Percentiles rank a stretch among this genome's conserved stretches.
These are phyloP conservation scores for Achlya flavicornis DNA, from an alignment of 2,888 invertebrate genomes.

Conservation along the genomic window DNA sequence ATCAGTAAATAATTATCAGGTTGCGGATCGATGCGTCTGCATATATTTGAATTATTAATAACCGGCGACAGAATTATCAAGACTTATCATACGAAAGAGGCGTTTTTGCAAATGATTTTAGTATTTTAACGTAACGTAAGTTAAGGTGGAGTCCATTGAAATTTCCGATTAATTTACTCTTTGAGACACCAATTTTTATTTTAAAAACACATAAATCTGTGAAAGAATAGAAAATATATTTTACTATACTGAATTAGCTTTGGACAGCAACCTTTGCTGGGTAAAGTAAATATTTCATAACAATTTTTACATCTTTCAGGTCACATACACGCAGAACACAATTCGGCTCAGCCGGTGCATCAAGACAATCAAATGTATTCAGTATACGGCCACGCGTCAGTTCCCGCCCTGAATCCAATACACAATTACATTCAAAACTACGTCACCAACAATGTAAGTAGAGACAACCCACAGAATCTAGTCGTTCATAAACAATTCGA, in stretches of 20 bases:
- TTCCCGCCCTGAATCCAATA: slow-evolving; percentile 55
- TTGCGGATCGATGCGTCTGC: not conserved
- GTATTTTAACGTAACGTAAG: no score
- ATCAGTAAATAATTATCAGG: not conserved
- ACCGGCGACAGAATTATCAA: no score
- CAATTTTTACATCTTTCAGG: slow-evolving; percentile 56
- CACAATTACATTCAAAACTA: slow-evolving; percentile 66
- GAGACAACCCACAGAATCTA: slow-evolving; percentile 75
- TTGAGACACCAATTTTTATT: no score
- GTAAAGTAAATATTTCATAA: no score
- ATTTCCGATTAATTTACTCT: no score
- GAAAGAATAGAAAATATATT: no score
- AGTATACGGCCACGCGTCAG: slow-evolving; percentile 57
- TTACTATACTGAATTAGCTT: no score
- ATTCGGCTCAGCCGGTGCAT: slow-evolving; percentile 44
- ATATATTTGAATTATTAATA: not conserved
- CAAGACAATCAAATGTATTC: slow-evolving; percentile 60
- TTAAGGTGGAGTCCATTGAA: no score
- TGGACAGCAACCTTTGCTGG: no score
- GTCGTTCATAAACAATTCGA: slow-evolving; percentile 70
- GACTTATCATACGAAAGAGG: no score
- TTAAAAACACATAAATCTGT: no score
- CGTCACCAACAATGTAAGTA: slow-evolving; percentile 29
- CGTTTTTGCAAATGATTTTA: no score
- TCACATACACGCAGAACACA: slow-evolving; percentile 50